Base-by-base conservation (phyloP, 1,140 invertebrate species). In the Drosophila grimshawi region DNA sequence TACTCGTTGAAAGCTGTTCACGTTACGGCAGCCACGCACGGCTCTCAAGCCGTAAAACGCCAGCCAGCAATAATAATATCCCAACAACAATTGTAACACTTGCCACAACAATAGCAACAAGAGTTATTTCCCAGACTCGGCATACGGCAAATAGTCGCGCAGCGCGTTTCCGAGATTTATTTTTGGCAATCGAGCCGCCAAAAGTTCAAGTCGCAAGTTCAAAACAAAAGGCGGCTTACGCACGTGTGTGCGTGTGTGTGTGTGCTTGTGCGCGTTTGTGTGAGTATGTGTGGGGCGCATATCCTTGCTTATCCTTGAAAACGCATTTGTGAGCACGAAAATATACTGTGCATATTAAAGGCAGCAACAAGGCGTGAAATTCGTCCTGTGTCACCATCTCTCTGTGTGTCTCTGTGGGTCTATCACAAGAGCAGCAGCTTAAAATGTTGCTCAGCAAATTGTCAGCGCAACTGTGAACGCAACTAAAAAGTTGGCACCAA, bases 1-100 rank as follows among this genome's bases (percentile, higher is more conserved):
- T 81, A 82, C 80, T 91, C 86, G 78, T 86, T 73, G 90, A 76
- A 86, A 91, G 78, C 82, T 90, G 90, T 81, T 68, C 86, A 83
- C 69, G 85, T 66, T 80, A 64, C 86, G 86, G 81, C 76, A 80
- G 77, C 73, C 30, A 79, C 71, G 48, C 46, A 67, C 55, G 74
- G 45, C 57, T 33, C 39, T 2, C 8, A 51, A 60, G 32, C 37
- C 51, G 53, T 46, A 46, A 56, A 52, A 55, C 43, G 49, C 56
- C 37, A n/a, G 10, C 19, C 64, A 78, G 27, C 46, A 70, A 51
- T 49, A 55, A 51, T 43, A 46, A 57, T 60, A 76, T 57, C 56
- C 71, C 45, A 65, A 37, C 62, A 64, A 61, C 55, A 74, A 62
- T 67, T 55, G 43, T 7, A 39, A 11, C 33, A 62, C 48, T 53